These are phyloP conservation scores for Saccopteryx bilineata DNA, from an alignment of 2,113 vertebrate species.

Conservation along the genomic window DNA sequence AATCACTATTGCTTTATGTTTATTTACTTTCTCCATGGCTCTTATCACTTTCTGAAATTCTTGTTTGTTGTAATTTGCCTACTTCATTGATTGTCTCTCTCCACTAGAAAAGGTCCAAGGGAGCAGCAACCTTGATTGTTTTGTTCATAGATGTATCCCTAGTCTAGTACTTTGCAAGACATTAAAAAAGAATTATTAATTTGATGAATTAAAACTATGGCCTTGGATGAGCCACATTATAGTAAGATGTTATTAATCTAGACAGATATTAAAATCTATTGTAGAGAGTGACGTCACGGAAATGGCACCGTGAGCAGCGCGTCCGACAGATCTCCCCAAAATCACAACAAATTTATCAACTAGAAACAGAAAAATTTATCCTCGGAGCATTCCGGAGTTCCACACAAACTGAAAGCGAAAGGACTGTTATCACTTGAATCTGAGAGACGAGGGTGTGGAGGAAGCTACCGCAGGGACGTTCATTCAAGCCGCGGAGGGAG, in stretches of 20 bases:
- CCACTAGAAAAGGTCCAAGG: background rate
- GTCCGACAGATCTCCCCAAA: no score
- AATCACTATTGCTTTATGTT: background rate
- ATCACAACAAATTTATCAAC: no score
- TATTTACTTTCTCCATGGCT: background rate
- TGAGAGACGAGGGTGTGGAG: no score
- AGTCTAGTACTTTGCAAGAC: background rate
- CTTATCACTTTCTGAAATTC: background rate
- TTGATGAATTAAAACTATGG: constrained; percentile 42
- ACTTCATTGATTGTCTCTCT: constrained; percentile 38
- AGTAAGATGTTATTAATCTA: constrained; percentile 16
- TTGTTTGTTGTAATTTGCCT: background rate
- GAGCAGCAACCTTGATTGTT: background rate
- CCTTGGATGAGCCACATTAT: background rate
- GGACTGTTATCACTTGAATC: no score
- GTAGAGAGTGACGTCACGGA: no score
- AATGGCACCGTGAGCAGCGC: no score
- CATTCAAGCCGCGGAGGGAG: no score
- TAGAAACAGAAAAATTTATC: no score
- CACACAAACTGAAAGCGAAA: no score
- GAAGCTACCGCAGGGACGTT: no score
- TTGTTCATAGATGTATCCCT: background rate
- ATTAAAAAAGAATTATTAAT: constrained; percentile 37
- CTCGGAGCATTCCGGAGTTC: no score
- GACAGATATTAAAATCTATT: background rate